Base-by-base conservation (phyloP, 37 sponge, comb jelly and placozoan species). In the Crambe crambe region DNA sequence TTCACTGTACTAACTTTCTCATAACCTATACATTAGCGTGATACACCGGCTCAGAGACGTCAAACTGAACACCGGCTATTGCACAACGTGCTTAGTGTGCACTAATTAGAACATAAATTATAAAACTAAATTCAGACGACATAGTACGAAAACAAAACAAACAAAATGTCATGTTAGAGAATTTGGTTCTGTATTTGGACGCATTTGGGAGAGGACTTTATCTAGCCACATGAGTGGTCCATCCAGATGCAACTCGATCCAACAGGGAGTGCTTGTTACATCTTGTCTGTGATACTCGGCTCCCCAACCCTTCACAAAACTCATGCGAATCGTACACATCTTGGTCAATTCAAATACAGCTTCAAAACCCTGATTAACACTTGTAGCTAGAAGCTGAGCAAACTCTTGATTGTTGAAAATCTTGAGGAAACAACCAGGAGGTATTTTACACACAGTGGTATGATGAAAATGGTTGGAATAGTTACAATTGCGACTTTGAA, bases 231-330 rank as follows among this genome's bases (percentile, higher is more conserved):
- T 82, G 44, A 97, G 88, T 10, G 97, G 96, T 0, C 97, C 97
- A 65, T 97, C 75, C 9, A 97, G 90, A 43, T 97, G 97, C 2
- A 97, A 89, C 72, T 97, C 97, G 15, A 97, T 86, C 97, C 97
- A 97, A 68, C 97, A 97, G 1, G 97, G 97, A 17, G 97, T 97
- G 59, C 97, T 97, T 12, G 97, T 97, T 57, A 97, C 92, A 66
- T 94, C 95, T 60, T 97, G 97, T 54, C 97, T 83, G 70, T 94
- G 97, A 72, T 97, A 97, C 72, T 97, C 97, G 0, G 97, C 95
- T 0, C 97, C 97, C 97, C 97, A 97, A 27, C 97, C 97, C 83
- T 97, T 97, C 66, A 97, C 97, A 84, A 97, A 97, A 73, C 97
- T 97, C 81, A 97, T 89, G 36, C 97, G 78, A 51, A 97, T 97